Evolutionary conservation across 2,888 invertebrate species (phyloP).

Genomic region (Lasioglossum malachurum): DNA sequence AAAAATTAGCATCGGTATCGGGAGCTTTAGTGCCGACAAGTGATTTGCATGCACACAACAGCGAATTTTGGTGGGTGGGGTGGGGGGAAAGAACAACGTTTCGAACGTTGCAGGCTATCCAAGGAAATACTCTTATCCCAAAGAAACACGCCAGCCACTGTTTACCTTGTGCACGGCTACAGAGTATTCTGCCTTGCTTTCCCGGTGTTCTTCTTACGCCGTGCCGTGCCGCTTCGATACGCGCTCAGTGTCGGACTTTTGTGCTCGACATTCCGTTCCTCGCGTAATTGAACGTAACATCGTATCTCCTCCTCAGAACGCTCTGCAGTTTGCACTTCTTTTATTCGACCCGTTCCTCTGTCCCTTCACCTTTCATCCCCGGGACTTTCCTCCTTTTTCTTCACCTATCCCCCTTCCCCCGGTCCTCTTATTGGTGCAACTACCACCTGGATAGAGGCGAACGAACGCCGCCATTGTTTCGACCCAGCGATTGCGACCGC

Average conservation of each 20-base stretch:
- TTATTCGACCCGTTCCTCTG: conserved; percentile 26
- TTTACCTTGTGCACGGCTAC: conserved; percentile 71
- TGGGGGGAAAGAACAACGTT: conserved; percentile 36
- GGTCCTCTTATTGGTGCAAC: conserved; percentile 11
- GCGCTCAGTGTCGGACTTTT: conserved; percentile 39
- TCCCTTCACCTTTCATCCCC: conserved; percentile 21
- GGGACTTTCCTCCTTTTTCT: conserved; percentile 1
- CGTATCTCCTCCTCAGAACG: conserved; percentile 46
- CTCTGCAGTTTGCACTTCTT: conserved; percentile 29
- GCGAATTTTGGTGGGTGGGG: background rate
- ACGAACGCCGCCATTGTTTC: background rate
- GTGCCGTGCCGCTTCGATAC: conserved; percentile 43
- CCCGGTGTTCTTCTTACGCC: conserved; percentile 20
- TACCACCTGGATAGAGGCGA: conserved; percentile 1
- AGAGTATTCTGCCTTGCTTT: conserved; percentile 36
- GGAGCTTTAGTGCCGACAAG: background rate
- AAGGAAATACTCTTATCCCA: conserved; percentile 72
- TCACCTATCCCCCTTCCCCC: background rate
- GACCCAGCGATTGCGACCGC: conserved; percentile 16
- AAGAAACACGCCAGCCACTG: conserved; percentile 71
- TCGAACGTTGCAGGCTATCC: conserved; percentile 58
- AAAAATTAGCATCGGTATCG: background rate
- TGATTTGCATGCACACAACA: conserved; percentile 28
- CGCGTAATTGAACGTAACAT: conserved; percentile 72
- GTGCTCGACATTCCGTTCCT: conserved; percentile 54